Percentiles rank a stretch among this genome's conserved stretches.
phyloP scores from a whole-genome alignment of 2,888 invertebrate genomes.

The Eristalis arbustorum region DNA sequence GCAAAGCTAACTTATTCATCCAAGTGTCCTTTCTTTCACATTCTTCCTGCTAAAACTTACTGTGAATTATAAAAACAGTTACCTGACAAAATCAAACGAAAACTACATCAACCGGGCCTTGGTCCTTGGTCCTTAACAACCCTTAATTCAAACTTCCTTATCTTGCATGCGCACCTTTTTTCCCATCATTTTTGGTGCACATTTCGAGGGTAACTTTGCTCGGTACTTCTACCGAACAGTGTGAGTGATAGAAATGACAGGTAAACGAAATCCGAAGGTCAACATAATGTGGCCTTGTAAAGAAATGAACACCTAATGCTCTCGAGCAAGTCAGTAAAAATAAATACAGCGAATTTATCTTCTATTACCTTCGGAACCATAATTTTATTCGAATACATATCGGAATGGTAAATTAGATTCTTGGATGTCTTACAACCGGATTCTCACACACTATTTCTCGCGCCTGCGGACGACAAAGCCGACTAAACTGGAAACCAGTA shows the following conservation, averaged over 20 bases:
- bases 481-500: neutral
- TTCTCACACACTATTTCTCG: neutral
- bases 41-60: slow-evolving; percentile 20
- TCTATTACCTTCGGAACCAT: neutral
- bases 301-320: neutral
- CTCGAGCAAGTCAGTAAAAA: neutral
- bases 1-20: slow-evolving; percentile 84
- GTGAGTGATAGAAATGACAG: too few relatives aligned
- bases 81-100: neutral
- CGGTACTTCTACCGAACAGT: too few relatives aligned
- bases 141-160: neutral
- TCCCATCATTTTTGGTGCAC: neutral
- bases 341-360: neutral
- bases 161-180: neutral
- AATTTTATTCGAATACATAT: neutral
- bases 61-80: slow-evolving; percentile 73
- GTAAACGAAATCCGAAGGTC: neutral
- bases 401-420: neutral
- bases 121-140: neutral
- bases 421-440: neutral
- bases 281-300: neutral
- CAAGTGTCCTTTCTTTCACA: neutral
- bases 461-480: neutral
- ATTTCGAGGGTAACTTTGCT: neutral
- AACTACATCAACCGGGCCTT: neutral